Percentiles rank a stretch among this genome's conserved stretches.
These are phyloP conservation scores for Rhinolophus ferrumequinum DNA, from an alignment of 2,113 vertebrate genomes.

Conservation along the genomic window DNA sequence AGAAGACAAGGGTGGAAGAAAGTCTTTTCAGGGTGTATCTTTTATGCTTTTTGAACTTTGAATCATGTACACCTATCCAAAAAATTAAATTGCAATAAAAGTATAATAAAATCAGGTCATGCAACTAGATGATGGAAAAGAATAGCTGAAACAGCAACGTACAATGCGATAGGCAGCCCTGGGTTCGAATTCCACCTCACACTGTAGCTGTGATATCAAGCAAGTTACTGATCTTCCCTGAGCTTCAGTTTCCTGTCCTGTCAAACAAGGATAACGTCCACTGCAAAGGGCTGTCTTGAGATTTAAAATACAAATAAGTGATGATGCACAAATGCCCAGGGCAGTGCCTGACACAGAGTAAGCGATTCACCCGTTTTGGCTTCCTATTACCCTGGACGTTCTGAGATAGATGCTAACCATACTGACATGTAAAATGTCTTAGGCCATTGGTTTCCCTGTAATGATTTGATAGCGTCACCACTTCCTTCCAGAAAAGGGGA, in stretches of 20 bases:
- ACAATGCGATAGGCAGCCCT: background rate
- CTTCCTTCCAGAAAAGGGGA: background rate
- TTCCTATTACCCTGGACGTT: background rate
- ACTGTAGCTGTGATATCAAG: rapidly evolving
- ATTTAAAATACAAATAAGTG: background rate
- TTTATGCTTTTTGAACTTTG: background rate
- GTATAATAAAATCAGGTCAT: background rate
- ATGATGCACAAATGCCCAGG: background rate
- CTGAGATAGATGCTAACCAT: background rate
- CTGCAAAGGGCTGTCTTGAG: background rate
- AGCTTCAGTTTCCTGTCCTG: background rate
- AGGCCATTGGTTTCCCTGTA: background rate
- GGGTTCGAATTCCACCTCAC: background rate
- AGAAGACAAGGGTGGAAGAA: background rate
- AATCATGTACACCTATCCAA: background rate
- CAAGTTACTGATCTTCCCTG: background rate
- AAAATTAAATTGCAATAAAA: background rate
- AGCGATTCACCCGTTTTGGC: rapidly evolving
- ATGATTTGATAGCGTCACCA: background rate
- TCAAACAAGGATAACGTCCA: background rate
- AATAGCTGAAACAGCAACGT: rapidly evolving
- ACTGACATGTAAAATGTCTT: background rate
- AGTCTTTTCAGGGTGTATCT: background rate
- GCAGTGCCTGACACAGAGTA: background rate
- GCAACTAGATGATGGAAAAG: background rate